These are phyloP conservation scores for Helobdella robusta DNA, from an alignment of 2,888 invertebrate genomes.

Conservation along the genomic window DNA sequence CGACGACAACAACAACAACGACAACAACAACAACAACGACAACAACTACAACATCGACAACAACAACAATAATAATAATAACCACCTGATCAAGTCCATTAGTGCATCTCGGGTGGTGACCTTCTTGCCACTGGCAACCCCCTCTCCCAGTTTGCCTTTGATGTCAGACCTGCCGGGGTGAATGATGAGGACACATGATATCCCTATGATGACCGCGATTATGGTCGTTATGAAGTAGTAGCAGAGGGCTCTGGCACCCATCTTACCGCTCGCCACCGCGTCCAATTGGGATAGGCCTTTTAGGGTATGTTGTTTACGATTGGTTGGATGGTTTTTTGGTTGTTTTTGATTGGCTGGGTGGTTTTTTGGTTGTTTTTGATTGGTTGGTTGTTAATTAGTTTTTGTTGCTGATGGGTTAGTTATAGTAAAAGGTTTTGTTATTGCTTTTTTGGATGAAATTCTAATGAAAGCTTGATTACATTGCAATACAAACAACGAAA, in stretches of 20 bases:
- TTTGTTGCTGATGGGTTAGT: too few species aligned
- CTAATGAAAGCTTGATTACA: too few species aligned
- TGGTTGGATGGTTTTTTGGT: too few species aligned
- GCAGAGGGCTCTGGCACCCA: conserved; percentile 58
- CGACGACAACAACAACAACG: not conserved
- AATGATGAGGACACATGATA: conserved; percentile 57
- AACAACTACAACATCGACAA: not conserved
- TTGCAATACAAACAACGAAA: too few species aligned
- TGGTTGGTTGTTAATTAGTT: too few species aligned
- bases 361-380: too few species aligned
- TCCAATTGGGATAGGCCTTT: conserved; percentile 61
- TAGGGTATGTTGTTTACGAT: too few species aligned
- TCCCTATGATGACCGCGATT: conserved; percentile 59
- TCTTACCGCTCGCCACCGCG: conserved; percentile 58
- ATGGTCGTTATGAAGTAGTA: conserved; percentile 62
- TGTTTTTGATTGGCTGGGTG: too few species aligned
- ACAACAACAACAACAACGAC: not conserved
- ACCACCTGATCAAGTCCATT: conserved; percentile 56
- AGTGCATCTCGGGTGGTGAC: conserved; percentile 57
- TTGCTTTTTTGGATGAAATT: too few species aligned
- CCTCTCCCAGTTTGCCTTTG: conserved; percentile 35
- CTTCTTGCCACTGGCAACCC: conserved; percentile 40
- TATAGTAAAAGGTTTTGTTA: too few species aligned
- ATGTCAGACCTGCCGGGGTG: conserved; percentile 55
- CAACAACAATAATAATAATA: not conserved